These are phyloP conservation scores for Scaptomyza polygonia DNA, from an alignment of 2,888 invertebrate species.

Conservation along the genomic window DNA sequence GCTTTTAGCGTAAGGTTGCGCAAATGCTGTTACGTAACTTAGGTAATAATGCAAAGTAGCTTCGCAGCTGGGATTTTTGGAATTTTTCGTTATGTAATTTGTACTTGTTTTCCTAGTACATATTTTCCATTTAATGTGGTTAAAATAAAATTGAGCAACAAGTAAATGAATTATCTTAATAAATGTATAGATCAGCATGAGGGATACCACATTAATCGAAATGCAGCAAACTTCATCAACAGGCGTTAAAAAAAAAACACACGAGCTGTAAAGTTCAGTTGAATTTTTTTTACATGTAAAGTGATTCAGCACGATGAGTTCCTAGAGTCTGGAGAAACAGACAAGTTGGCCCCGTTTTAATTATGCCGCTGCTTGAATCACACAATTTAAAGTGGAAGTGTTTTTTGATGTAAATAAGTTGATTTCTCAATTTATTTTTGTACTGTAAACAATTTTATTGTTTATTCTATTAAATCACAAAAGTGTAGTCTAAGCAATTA, in stretches of 20 bases:
- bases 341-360: constrained; percentile 6
- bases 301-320: neutral
- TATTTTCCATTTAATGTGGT: neutral
- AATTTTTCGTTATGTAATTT: neutral
- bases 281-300: neutral
- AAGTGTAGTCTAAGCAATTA: neutral
- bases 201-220: neutral
- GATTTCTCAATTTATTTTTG: neutral
- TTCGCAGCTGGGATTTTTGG: neutral
- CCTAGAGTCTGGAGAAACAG: neutral
- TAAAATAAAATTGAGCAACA: neutral
- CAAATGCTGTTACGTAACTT: constrained; percentile 6
- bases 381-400: neutral
- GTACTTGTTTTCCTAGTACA: constrained; percentile 2
- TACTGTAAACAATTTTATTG: neutral
- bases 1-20: neutral
- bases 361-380: neutral
- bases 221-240: neutral
- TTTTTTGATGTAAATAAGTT: neutral
- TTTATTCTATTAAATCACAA: neutral
- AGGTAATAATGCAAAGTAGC: constrained; percentile 1
- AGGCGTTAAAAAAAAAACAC: neutral
- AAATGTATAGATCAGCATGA: no score
- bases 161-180: neutral
- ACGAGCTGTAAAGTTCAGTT: neutral